Base-by-base conservation (phyloP, 1,140 invertebrate genomes). In the Cryptotermes secundus region DNA sequence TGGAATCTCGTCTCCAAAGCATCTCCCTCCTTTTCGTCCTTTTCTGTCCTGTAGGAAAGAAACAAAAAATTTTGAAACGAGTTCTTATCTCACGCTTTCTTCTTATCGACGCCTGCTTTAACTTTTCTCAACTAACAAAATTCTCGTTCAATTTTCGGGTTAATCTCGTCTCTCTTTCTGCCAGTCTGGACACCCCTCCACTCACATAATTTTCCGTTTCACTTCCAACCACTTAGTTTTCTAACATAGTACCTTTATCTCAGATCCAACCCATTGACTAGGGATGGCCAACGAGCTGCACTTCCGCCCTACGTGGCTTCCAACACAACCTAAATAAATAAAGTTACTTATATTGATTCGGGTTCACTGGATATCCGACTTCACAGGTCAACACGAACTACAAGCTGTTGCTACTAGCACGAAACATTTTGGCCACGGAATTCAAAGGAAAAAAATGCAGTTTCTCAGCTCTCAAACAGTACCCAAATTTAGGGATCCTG, bases 181-280 rank as follows among this genome's bases (percentile, higher is more conserved):
- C 53, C 53, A 31, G 14, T 38, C n/a, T 4, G 59, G n/a, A 31
- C n/a, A n/a, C 26, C 2, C 26, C 59, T n/a, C 0, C 59, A 12
- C n/a, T 72, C 26, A 72, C 59, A n/a, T 72, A 31, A 59, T 72
- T 72, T 72, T 72, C n/a, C 59, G 26, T 72, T 72, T 72, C 26
- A 72, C 59, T 72, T 72, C n/a, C 59, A 72, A 72, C 59, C 59
- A 72, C 59, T 72, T n/a, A 72, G 59, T 72, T 72, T 72, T 31
- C 59, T 72, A 72, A 49, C 45, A 26, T n/a, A 10, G n/a, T n/a
- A 9, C 7, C 59, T 16, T 72, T 72, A 72, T 31, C 59, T 72
- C 31, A n/a, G 31, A 31, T 31, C 3, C 3, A 72, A 7, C 14
- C 59, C 59, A 10, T 72, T 72, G 7, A 3, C 7, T 9, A 72